Percentiles rank a stretch among this genome's conserved stretches.
phyloP scores from a whole-genome alignment of 2,113 vertebrate species.

The Miniopterus natalensis region DNA sequence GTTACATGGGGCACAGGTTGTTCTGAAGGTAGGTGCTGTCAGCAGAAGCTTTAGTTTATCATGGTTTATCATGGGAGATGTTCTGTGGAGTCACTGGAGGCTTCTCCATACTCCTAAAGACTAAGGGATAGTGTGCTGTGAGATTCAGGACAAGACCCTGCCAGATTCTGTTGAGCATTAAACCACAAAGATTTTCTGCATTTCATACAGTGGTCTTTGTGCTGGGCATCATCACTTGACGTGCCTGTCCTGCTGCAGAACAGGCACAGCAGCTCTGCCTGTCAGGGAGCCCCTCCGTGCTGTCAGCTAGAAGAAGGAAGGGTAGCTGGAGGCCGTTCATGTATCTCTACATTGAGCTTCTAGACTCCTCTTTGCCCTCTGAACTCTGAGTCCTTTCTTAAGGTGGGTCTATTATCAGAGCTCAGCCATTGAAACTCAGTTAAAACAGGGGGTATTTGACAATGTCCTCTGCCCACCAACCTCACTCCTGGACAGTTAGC shows the following conservation, averaged over 20 bases:
- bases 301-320: neutral
- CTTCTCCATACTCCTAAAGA: neutral
- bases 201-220: neutral
- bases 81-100: neutral
- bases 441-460: neutral
- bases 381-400: neutral
- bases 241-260: neutral
- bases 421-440: neutral
- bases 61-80: neutral
- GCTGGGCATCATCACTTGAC: neutral
- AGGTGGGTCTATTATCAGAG: neutral
- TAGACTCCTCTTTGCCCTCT: neutral
- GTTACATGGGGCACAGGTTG: neutral
- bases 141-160: neutral
- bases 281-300: fast-evolving
- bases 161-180: neutral
- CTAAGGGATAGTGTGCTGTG: neutral
- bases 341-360: neutral
- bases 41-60: neutral
- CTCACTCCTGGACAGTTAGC: neutral
- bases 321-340: too few species aligned
- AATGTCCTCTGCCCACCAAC: neutral
- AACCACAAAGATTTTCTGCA: neutral
- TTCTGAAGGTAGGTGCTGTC: neutral
- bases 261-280: neutral